phyloP scores from a whole-genome alignment of 2,888 invertebrate species.

The Dexiosoma caninum region DNA sequence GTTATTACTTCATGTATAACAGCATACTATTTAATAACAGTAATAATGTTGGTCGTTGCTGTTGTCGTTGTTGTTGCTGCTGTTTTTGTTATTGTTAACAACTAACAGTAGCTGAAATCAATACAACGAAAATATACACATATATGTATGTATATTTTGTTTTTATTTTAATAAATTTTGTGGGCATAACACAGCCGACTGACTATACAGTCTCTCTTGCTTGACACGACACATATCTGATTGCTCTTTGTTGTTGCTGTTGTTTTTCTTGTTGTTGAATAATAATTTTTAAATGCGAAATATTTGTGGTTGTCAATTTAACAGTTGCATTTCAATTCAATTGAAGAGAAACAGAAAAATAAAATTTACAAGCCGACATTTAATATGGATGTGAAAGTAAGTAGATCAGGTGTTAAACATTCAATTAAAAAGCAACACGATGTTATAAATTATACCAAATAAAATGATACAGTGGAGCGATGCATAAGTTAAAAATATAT shows the following conservation, averaged over 20 bases:
- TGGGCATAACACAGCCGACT: slow-evolving; percentile 17
- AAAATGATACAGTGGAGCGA: neutral
- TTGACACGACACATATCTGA: slow-evolving; percentile 30
- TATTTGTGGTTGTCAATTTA: slow-evolving; percentile 61
- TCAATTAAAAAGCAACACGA: slow-evolving; percentile 74
- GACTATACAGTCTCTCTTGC: slow-evolving; percentile 24
- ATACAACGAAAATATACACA: slow-evolving; percentile 14
- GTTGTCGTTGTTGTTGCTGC: neutral
- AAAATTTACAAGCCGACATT: slow-evolving; percentile 18
- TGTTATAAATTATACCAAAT: slow-evolving; percentile 40
- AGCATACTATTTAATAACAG: neutral
- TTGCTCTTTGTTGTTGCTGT: slow-evolving; percentile 51
- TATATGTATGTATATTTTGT: neutral
- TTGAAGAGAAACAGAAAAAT: slow-evolving; percentile 67
- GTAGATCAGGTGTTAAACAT: slow-evolving; percentile 75
- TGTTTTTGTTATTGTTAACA: slow-evolving; percentile 21
- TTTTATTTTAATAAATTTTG: slow-evolving; percentile 7
- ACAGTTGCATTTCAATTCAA: slow-evolving; percentile 62
- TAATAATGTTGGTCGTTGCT: neutral
- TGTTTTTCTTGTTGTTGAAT: slow-evolving; percentile 54
- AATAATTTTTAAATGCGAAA: slow-evolving; percentile 58
- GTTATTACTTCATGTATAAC: slow-evolving; percentile 32
- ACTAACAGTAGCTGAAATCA: slow-evolving; percentile 20
- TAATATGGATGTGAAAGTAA: slow-evolving; percentile 71
- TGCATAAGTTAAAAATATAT: neutral